phyloP scores from a whole-genome alignment of 1,140 invertebrate genomes.

The Sycophaga agraensis region DNA sequence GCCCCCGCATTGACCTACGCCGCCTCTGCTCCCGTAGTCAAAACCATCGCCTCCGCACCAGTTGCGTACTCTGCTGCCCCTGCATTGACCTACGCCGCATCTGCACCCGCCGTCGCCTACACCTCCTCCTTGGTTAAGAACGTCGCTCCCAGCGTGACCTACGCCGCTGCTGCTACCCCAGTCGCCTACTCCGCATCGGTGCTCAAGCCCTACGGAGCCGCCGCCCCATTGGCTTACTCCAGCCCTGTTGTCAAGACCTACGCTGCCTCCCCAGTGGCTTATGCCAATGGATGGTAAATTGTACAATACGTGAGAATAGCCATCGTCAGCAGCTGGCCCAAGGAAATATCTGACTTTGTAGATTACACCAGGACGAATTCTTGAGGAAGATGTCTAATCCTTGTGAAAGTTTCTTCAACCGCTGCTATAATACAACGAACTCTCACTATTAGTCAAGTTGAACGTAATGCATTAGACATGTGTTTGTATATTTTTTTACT shows the following conservation, averaged over 20 bases:
- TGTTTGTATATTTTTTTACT: too few species aligned
- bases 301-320: too few species aligned
- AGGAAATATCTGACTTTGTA: too few species aligned
- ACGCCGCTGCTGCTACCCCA: neutral
- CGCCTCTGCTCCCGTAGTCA: conserved; percentile 43
- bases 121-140: conserved; percentile 11
- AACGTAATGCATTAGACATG: too few species aligned
- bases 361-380: too few species aligned
- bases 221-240: neutral
- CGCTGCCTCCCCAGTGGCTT: conserved; percentile 15
- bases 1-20: neutral
- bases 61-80: conserved; percentile 20
- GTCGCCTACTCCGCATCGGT: conserved; percentile 25
- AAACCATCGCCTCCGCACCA: conserved; percentile 38
- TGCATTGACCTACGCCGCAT: conserved; percentile 13
- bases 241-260: neutral
- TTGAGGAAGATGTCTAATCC: too few species aligned
- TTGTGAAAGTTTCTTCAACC: too few species aligned
- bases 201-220: conserved; percentile 4
- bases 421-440: too few species aligned
- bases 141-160: neutral
- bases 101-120: conserved; percentile 21
- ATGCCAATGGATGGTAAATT: too few species aligned
- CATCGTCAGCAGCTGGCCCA: too few species aligned
- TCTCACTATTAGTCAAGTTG: too few species aligned